These are phyloP conservation scores for Tenualosa thibaudeaui DNA, from an alignment of 2,797 vertebrate genomes.

Conservation along the genomic window DNA sequence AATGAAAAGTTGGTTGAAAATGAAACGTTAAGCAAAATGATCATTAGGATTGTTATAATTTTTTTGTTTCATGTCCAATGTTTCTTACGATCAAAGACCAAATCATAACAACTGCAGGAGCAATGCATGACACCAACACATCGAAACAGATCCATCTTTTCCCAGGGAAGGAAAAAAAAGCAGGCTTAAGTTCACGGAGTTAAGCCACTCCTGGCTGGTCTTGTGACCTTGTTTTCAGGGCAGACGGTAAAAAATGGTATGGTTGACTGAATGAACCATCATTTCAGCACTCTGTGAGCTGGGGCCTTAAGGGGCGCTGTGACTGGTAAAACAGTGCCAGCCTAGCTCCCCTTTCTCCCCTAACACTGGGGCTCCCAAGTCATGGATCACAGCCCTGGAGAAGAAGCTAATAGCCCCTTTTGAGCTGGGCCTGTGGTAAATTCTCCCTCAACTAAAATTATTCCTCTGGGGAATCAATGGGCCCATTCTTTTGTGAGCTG, in stretches of 20 bases:
- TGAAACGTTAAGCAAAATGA: neutral
- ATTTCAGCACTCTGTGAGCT: constrained; percentile 13
- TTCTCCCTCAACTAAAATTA: constrained; percentile 81
- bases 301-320: constrained; percentile 15
- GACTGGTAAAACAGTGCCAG: constrained; percentile 58
- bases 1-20: constrained; percentile 19
- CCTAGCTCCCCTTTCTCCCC: constrained; percentile 75
- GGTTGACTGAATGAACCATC: constrained; percentile 23
- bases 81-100: constrained; percentile 21
- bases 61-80: neutral
- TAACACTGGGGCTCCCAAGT: constrained; percentile 75
- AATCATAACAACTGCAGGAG: constrained; percentile 16
- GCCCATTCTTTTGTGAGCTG: constrained; percentile 81
- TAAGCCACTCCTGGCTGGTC: constrained; percentile 24
- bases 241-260: constrained; percentile 22
- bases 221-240: constrained; percentile 24
- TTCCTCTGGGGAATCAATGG: constrained; percentile 85
- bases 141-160: constrained; percentile 19
- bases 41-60: neutral
- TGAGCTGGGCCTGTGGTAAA: constrained; percentile 76
- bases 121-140: neutral
- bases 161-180: constrained; percentile 9
- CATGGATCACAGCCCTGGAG: constrained; percentile 82
- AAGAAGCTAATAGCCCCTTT: constrained; percentile 81
- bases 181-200: constrained; percentile 21